Percentiles rank a stretch among this genome's conserved stretches.
Conservation (phyloP, 2,888 invertebrate species). For the Acrocyrtus sp. region DNA sequence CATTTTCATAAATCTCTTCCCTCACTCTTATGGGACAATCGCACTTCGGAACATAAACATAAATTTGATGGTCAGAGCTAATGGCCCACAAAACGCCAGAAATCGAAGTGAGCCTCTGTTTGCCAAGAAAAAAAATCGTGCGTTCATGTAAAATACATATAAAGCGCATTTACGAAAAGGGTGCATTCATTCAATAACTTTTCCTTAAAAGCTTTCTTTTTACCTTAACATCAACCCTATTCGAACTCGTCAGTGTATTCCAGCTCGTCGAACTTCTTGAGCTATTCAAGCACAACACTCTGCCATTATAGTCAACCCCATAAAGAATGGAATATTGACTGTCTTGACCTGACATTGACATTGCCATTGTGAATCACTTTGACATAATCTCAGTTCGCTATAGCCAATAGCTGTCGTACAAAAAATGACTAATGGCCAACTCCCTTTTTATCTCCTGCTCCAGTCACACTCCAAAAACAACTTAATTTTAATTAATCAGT, state of each 20-base stretch:
- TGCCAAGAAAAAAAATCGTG: conserved; percentile 1
- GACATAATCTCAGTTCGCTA: too few species aligned
- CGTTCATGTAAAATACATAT: background rate
- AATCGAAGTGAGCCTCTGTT: conserved; percentile 52
- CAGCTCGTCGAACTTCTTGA: conserved; percentile 27
- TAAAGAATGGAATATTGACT: conserved; percentile 40
- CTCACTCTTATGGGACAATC: conserved; percentile 91
- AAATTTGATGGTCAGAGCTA: conserved; percentile 91
- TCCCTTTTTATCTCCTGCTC: too few species aligned
- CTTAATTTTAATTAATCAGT: too few species aligned
- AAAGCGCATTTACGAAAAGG: background rate
- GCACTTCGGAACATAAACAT: conserved; percentile 88
- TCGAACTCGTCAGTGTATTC: conserved; percentile 52
- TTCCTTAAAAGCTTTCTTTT: background rate
- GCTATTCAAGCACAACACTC: conserved; percentile 51
- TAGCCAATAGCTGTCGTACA: too few species aligned
- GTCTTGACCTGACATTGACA: background rate
- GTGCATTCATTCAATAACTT: background rate
- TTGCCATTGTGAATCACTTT: too few species aligned
- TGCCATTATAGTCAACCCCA: conserved; percentile 56
- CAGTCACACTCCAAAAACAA: too few species aligned
- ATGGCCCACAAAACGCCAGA: conserved; percentile 82
- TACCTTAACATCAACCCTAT: conserved; percentile 58
- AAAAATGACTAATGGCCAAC: too few species aligned
- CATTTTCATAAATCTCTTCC: conserved; percentile 93